Evolutionary conservation across 2,888 invertebrate genomes (phyloP), one percentile per base, ranked within the genome.

Genomic region (Bhutanitis thaidina): DNA sequence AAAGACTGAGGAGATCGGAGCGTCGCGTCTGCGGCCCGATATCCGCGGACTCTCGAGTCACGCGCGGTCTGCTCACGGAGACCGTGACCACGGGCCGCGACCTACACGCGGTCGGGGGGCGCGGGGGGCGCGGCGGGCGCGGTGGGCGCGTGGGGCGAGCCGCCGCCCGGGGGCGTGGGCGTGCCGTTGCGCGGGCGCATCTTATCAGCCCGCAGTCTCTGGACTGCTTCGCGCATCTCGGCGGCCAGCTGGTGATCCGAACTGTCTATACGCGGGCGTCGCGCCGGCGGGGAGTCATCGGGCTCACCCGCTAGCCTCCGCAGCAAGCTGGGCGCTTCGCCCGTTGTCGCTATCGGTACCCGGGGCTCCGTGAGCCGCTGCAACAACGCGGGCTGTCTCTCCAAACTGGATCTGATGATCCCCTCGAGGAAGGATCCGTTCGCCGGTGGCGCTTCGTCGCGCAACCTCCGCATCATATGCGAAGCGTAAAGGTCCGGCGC

Each of bases 391-490:
- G 34, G 34, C 34, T 34, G 89, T 71, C 91, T 91, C 76, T 95
- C 95, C 55, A 96, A 87, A 61, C 94, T 94, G 60, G 95, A 95
- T 64, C 95, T 90, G 61, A 96, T 96, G 65, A 96, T 94, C 45
- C 95, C 96, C 71, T 96, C 95, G 45, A 96, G 90, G 75, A 96
- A 95, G n/a, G 95, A 94, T 58, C 95, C 95, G 59, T 94, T 93
- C 3, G 74, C 94, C 91, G 90, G 95, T 27, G 90, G 89, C 46
- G 91, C 91, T 56, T 95, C 94, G 67, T 95, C 95, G 65, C 95
- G 94, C 55, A 95, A 83, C 52, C 94, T 91, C 62, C 95, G 94
- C 91, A 95, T 94, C 92, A 95, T 93, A 71, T 95, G 95, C 46
- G 94, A 93, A 32, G 95, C 94, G 81, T 94, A 94, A 57, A 92